Base-by-base conservation (phyloP, 2,797 vertebrate genomes). In the Acanthornis magna region DNA sequence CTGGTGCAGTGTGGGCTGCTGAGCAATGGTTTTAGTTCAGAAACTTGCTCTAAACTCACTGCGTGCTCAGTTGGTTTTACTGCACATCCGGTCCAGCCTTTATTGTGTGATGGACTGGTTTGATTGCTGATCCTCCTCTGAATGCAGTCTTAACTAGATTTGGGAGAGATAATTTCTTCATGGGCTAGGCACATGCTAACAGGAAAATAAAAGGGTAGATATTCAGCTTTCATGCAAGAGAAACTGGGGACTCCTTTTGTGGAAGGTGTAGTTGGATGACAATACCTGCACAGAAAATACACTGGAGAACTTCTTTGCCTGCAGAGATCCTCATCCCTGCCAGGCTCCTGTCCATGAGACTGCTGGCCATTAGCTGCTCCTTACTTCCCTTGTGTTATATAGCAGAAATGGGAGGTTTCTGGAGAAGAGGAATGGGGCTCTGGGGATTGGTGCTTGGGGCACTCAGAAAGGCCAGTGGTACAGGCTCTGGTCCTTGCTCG, bases 81-180 rank as follows among this genome's bases (percentile, higher is more conserved):
- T 76, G 51, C 45, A n/a, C 0, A 0, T 65, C 38, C 2, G 3
- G n/a, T 36, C 58, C 67, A 40, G 45, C n/a, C 54, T 79, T 75
- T 60, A 15, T n/a, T 15, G 66, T 26, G 43, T 74, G 66, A 34
- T 34, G 25, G 58, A 53, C 11, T 57, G 38, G 55, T 55, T 62
- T 71, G 10, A 15, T 58, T 25, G 62, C 47, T 57, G 34, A 43
- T 77, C 25, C 30, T 84, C 32, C 57, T 71, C 61, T 66, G 40
- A 67, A 22, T 32, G 11, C 11, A 3, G 54, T 66, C 75, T 51
- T 71, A 47, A 29, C 18, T 32, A 32, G 36, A 10, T 18, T n/a
- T 30, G 40, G 45, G 54, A 77, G 55, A 57, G 47, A 12, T 23
- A 0, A 40, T 61, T 60, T 70, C 65, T 76, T 47, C 68, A 36